A percentile compares a stretch with the other conserved stretches of the same genome.
Conservation (phyloP, 2,888 invertebrate species). For the Omphaloscelis lunosa region DNA sequence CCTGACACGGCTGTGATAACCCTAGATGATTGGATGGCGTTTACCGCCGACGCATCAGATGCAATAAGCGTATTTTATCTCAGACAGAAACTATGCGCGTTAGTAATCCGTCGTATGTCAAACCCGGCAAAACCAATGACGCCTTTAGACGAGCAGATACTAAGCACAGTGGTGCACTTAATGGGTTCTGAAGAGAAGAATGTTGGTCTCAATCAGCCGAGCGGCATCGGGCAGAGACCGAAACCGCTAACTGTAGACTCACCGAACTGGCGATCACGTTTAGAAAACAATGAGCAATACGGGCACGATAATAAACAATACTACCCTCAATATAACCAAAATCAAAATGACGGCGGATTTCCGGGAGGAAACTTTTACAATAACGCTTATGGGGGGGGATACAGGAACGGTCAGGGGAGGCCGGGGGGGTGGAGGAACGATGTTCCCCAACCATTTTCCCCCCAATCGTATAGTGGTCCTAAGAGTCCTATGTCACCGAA, state of each 20-base stretch:
- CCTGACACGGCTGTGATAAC: constrained; percentile 88
- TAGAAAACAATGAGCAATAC: constrained; percentile 77
- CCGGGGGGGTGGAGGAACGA: constrained; percentile 74
- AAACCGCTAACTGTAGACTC: constrained; percentile 92
- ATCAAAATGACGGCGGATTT: constrained; percentile 72
- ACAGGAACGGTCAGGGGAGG: constrained; percentile 76
- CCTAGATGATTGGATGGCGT: constrained; percentile 94
- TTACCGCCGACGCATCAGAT: constrained; percentile 92
- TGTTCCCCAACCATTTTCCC: constrained; percentile 76
- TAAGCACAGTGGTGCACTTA: constrained; percentile 92
- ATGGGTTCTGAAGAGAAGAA: constrained; percentile 93
- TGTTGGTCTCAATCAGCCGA: constrained; percentile 93
- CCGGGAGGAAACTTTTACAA: constrained; percentile 74
- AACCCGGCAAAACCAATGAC: constrained; percentile 91
- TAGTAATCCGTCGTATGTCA: constrained; percentile 92
- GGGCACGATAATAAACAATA: constrained; percentile 72
- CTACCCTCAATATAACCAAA: constrained; percentile 75
- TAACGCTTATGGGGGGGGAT: constrained; percentile 73
- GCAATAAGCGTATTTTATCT: constrained; percentile 92
- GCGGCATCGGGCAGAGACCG: constrained; percentile 94
- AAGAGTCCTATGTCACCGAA: constrained; percentile 83
- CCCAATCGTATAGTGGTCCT: constrained; percentile 76
- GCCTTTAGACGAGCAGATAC: constrained; percentile 92
- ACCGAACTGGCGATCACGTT: constrained; percentile 83
- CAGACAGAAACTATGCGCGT: constrained; percentile 93